These are phyloP conservation scores for Apeltes quadracus DNA, from an alignment of 2,113 vertebrate species.

Conservation along the genomic window DNA sequence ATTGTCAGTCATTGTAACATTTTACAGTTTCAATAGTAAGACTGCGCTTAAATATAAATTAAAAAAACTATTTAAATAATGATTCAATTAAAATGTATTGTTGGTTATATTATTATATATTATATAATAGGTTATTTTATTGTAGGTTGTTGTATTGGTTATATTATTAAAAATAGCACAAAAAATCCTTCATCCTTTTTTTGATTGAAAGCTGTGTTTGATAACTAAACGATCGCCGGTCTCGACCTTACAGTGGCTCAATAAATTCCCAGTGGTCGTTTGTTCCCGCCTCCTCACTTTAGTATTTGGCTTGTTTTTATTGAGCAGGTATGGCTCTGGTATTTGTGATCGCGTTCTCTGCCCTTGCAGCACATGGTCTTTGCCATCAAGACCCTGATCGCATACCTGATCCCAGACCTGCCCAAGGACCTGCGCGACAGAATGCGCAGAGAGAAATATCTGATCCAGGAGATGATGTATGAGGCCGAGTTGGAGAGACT, in stretches of 20 bases:
- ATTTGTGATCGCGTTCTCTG: not conserved
- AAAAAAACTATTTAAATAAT: no score
- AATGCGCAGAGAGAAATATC: conserved; percentile 96
- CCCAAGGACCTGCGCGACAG: conserved; percentile 95
- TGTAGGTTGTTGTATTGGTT: no score
- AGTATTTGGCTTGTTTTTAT: not conserved
- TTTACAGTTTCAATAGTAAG: no score
- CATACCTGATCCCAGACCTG: conserved; percentile 97
- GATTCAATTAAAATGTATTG: no score
- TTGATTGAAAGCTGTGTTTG: not conserved
- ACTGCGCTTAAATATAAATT: no score
- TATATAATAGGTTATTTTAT: no score
- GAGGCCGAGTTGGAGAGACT: conserved; percentile 93
- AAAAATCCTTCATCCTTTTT: not conserved
- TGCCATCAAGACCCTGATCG: conserved; percentile 96
- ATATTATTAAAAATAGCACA: not conserved
- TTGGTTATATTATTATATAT: no score
- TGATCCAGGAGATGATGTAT: conserved; percentile 99
- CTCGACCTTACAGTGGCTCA: not conserved
- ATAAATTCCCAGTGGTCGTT: no score
- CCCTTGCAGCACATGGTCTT: conserved; percentile 92
- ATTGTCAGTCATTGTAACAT: no score
- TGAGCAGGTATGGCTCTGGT: not conserved
- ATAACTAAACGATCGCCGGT: not conserved
- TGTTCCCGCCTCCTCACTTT: not conserved